Base-by-base conservation (phyloP, 2,888 invertebrate genomes). In the Carabus problematicus region DNA sequence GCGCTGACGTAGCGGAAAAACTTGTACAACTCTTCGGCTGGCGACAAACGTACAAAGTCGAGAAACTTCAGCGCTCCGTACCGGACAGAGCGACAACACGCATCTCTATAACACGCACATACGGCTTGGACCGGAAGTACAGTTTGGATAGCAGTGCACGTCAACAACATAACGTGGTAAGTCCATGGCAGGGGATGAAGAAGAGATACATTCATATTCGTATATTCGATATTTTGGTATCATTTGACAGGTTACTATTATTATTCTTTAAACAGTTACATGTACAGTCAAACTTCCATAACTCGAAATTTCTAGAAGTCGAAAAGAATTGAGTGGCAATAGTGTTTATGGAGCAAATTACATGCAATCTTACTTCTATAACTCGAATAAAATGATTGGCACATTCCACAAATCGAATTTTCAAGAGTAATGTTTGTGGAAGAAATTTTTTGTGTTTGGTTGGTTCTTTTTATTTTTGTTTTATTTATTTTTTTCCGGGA, bases 11-110 rank as follows among this genome's bases (percentile, higher is more conserved):
- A 76, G 90, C 91, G 7, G 91, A 91, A 78, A 92, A 92, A 82
- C 79, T 92, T 72, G 90, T 89, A 75, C 88, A 91, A 72, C 83
- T 92, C 72, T 92, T 92, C 78, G 91, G 91, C 67, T 91, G 92
- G 91, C 84, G 91, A 74, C 92, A 92, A 79, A 92, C 91, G 8
- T 92, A 92, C 78, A 90, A 91, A 71, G 91, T 92, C 72, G 90
- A 91, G 77, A 91, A 91, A 79, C 83, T 91, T 74, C 92, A 92
- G 77, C 86, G 89, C 76, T 85, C 85, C 73, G 84, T 88, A 18
- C 80, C 82, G 0, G 80, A 80, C 29, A 76, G 82, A 80, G 84
- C 81, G 76, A 87, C 78, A 70, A 85, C 78, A 77, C 84, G 72
- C 81, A 86, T 80, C 76, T 83, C 76, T 74, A 80, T 80, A 77